Base-by-base conservation (phyloP, 2,888 invertebrate genomes). In the Linyphia triangularis region DNA sequence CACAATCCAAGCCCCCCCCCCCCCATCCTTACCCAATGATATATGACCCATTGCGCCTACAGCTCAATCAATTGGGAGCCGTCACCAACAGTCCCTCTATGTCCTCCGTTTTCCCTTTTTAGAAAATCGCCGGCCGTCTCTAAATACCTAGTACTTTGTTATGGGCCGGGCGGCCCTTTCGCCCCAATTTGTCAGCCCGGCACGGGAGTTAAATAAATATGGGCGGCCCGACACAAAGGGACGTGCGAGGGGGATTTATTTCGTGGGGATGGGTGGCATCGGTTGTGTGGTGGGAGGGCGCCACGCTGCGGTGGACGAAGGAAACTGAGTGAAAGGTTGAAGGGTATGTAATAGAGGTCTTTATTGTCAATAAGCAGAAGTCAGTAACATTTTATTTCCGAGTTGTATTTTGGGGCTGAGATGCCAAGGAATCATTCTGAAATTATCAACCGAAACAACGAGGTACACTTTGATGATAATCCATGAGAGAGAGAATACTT, bases 161-260 rank as follows among this genome's bases (percentile, higher is more conserved):
- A 16, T 19, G 19, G 79, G 79, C 51, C 81, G 37, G 69, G 81
- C 81, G 81, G 81, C 81, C 51, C 51, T 51, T 51, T 70, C n/a
- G 69, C 65, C 72, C 85, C 85, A 79, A 86, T 86, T 86, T 86
- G 85, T 86, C 85, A 85, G 84, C 84, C 82, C 37, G 59, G 51
- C 81, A 63, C 72, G 37, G 82, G 83, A 83, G 85, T 86, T 86
- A 86, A 79, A 86, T 86, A 86, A 86, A 86, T 86, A 86, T 85
- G 85, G 77, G 75, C 37, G 40, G 65, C 65, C 67, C 22, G n/a
- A 63, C 79, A 85, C 85, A 85, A 86, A 79, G 61, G 59, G 59
- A 59, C 28, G 43, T 22, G 30, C 24, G n/a, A n/a, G 40, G 65
- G 73, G 85, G 79, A 86, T 86, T 86, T 86, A 86, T 86, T 73